Evolutionary conservation across 64 coral and sea anemone species (phyloP).

Genomic region (Stylophora pistillata): DNA sequence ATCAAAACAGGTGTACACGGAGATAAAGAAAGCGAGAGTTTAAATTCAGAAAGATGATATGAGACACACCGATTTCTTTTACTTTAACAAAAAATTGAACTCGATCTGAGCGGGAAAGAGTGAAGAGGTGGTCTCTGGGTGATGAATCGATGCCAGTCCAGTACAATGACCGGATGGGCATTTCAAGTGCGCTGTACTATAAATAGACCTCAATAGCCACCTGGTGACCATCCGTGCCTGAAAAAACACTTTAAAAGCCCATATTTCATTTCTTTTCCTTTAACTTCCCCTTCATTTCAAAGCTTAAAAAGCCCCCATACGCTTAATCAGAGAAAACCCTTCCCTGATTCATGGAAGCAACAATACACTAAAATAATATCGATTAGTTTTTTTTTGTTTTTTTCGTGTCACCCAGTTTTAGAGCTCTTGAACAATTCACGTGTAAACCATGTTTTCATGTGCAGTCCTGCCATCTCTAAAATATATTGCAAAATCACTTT

Average conservation of each 20-base stretch:
- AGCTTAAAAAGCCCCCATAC: neutral
- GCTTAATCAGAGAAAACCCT: neutral
- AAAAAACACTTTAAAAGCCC: neutral
- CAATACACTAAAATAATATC: neutral
- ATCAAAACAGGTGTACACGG: neutral
- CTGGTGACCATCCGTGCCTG: neutral
- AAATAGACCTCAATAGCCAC: neutral
- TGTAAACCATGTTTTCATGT: neutral
- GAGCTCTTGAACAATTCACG: neutral
- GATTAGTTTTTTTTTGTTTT: neutral
- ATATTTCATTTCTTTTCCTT: neutral
- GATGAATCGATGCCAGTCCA: neutral
- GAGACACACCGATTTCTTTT: neutral
- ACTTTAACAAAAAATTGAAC: neutral
- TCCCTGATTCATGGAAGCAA: neutral
- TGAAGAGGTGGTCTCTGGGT: neutral
- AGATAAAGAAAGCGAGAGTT: neutral
- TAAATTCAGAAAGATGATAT: neutral
- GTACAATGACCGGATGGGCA: neutral
- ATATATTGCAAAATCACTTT: neutral
- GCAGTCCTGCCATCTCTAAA: neutral
- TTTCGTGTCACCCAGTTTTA: neutral
- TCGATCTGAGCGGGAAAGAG: neutral
- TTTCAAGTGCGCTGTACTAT: constrained; percentile 4
- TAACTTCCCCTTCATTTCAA: neutral